Percentiles rank a stretch among this genome's conserved stretches.
Evolutionary conservation across 53 echinoderm and acorn worm genomes (phyloP).

Genomic region (Holothuria scabra): DNA sequence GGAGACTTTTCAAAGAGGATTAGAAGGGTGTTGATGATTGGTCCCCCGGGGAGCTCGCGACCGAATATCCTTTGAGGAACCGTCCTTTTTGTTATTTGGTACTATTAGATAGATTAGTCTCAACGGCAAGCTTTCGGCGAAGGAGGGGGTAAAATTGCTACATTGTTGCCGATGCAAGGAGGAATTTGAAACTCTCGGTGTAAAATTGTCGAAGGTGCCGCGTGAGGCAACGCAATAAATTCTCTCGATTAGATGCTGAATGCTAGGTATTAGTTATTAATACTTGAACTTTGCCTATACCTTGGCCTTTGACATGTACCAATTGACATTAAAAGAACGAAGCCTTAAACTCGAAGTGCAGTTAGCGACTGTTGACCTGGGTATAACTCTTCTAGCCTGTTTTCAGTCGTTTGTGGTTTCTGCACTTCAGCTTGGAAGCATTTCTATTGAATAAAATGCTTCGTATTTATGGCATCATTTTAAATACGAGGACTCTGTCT

Average conservation of each 20-base stretch:
- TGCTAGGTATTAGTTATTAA: too few species aligned
- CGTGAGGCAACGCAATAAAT: conserved; percentile 1
- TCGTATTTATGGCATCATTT: too few species aligned
- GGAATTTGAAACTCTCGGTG: background rate
- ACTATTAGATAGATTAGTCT: conserved; percentile 5
- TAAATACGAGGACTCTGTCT: too few species aligned
- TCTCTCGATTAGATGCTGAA: background rate
- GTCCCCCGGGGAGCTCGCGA: conserved; percentile 35
- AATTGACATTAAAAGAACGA: too few species aligned
- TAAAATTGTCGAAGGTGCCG: background rate
- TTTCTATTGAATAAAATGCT: too few species aligned
- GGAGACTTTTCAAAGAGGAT: background rate
- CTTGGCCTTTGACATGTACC: too few species aligned
- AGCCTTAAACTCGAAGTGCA: too few species aligned
- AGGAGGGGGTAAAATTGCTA: conserved; percentile 35
- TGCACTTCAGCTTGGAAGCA: too few species aligned
- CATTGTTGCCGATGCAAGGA: background rate
- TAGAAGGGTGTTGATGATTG: conserved; percentile 12
- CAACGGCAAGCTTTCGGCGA: background rate
- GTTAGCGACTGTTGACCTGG: too few species aligned
- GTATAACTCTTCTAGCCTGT: too few species aligned
- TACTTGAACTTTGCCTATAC: too few species aligned
- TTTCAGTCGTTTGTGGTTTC: too few species aligned
- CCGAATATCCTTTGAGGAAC: conserved; percentile 13
- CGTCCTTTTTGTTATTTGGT: conserved; percentile 15